Percentiles rank a stretch among this genome's conserved stretches.
These are phyloP conservation scores for Synergus itoensis DNA, from an alignment of 2,888 invertebrate genomes.

Conservation along the genomic window DNA sequence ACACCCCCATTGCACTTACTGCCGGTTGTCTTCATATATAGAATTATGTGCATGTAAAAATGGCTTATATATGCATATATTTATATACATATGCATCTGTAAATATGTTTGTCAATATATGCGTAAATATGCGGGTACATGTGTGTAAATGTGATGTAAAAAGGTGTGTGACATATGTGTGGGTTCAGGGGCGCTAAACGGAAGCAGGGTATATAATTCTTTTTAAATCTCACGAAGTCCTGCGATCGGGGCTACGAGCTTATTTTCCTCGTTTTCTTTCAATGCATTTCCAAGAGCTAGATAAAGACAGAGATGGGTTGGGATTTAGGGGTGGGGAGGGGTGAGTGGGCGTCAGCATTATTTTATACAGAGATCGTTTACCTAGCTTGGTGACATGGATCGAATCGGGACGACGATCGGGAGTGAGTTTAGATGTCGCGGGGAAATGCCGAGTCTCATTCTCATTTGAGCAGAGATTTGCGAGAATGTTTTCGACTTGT, in stretches of 20 bases:
- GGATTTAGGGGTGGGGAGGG: background rate
- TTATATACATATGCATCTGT: background rate
- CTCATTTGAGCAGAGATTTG: slow-evolving; percentile 30
- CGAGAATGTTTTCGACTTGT: slow-evolving; percentile 25
- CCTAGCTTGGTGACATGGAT: slow-evolving; percentile 15
- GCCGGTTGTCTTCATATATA: background rate
- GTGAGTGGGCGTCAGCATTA: slow-evolving; percentile 26
- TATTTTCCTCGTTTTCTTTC: slow-evolving; percentile 14
- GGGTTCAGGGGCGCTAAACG: slow-evolving; percentile 40
- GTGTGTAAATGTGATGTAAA: background rate
- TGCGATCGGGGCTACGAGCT: slow-evolving; percentile 36
- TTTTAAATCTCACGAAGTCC: slow-evolving; percentile 38
- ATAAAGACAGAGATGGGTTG: background rate
- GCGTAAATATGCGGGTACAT: slow-evolving; percentile 43
- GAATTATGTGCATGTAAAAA: background rate
- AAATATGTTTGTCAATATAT: slow-evolving; percentile 44
- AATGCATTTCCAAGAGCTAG: background rate
- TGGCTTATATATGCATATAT: slow-evolving; percentile 36
- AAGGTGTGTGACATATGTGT: background rate
- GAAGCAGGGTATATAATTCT: slow-evolving; percentile 45
- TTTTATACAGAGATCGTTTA: slow-evolving; percentile 36
- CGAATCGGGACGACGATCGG: slow-evolving; percentile 5
- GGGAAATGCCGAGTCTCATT: slow-evolving; percentile 1
- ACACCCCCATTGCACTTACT: slow-evolving; percentile 40
- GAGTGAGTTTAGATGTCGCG: background rate